Percentiles rank a stretch among this genome's conserved stretches.
Evolutionary conservation across 2,888 invertebrate species (phyloP).

Genomic region (Netelia fuscicornis): DNA sequence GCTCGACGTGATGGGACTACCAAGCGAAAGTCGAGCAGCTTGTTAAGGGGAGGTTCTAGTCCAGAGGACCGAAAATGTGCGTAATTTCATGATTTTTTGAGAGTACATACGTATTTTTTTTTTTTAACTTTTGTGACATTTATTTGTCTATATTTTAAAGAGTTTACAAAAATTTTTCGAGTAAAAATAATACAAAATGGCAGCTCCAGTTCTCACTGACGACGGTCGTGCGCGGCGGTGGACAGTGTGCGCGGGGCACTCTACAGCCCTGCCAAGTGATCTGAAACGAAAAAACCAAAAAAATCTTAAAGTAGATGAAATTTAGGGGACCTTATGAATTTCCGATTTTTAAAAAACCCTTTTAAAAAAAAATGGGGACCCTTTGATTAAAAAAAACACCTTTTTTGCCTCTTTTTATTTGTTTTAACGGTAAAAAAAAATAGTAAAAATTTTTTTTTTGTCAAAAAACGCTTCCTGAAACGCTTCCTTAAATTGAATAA

Average conservation of each 20-base stretch:
- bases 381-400: slow-evolving; percentile 21
- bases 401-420: slow-evolving; percentile 43
- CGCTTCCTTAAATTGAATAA: slow-evolving; percentile 38
- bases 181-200: slow-evolving; percentile 44
- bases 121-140: slow-evolving; percentile 33
- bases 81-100: slow-evolving; percentile 37
- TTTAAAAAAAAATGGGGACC: slow-evolving; percentile 40
- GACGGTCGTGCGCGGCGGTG: slow-evolving; percentile 29
- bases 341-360: slow-evolving; percentile 40
- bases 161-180: slow-evolving; percentile 45
- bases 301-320: slow-evolving; percentile 42
- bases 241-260: slow-evolving; percentile 37
- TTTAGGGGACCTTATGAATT: slow-evolving; percentile 37
- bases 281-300: slow-evolving; percentile 29
- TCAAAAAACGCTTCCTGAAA: slow-evolving; percentile 37
- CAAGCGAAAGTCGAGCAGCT: too few relatives aligned
- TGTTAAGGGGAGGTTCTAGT: slow-evolving; percentile 1
- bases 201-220: slow-evolving; percentile 43
- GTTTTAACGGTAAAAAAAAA: slow-evolving; percentile 38
- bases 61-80: slow-evolving; percentile 11
- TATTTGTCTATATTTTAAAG: slow-evolving; percentile 39
- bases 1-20: too few relatives aligned
- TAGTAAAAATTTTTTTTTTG: slow-evolving; percentile 22
- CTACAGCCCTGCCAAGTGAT: slow-evolving; percentile 41
- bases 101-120: slow-evolving; percentile 37